Evolutionary conservation across 1,140 invertebrate genomes (phyloP), one percentile per base, ranked within the genome.

Genomic region (Euura lappo): DNA sequence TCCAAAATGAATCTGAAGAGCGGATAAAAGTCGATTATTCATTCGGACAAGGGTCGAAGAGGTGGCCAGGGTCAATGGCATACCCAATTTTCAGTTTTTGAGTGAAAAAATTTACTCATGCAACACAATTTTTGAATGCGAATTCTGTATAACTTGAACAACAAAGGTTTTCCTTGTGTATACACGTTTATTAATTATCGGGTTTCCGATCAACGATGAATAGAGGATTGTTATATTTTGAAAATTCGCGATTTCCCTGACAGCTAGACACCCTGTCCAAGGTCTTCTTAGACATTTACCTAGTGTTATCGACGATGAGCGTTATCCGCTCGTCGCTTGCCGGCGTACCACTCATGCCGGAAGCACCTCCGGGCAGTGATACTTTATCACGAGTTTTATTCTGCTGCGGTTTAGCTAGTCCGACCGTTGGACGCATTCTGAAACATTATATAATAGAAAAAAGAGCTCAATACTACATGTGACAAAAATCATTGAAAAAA

Each of bases 301-400:
- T 89, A 0, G 97, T 97, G 76, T 96, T 97, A 83, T 99, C 97
- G 5, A 99, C 97, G 13, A 99, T 93, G 44, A 99, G 89, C 2
- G 96, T 98, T 42, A 99, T 93, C 65, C 94, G 85, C 77, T 96
- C 94, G 72, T 95, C 94, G 67, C 89, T 90, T 6, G 85, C 79
- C 72, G 85, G 87, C 43, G 81, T 77, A 76, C 83, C 82, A 69
- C 72, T 83, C 64, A 79, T 76, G 72, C 79, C 79, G 68, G 77
- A 74, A 11, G 78, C 74, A 5, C 81, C 77, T 69, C 77, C 76
- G 6, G 79, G 80, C 65, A 83, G 74, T 8, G 79, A 69, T 43
- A 81, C 68, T 75, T 77, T 85, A n/a, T 87, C 85, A 7, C 83
- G 83, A 76, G 71, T 85, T 68, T 81, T 80, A 71, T 74, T 79